Evolutionary conservation across 2,888 invertebrate species (phyloP), one percentile per base, ranked within the genome.

Genomic region (Eremobia ochroleuca): DNA sequence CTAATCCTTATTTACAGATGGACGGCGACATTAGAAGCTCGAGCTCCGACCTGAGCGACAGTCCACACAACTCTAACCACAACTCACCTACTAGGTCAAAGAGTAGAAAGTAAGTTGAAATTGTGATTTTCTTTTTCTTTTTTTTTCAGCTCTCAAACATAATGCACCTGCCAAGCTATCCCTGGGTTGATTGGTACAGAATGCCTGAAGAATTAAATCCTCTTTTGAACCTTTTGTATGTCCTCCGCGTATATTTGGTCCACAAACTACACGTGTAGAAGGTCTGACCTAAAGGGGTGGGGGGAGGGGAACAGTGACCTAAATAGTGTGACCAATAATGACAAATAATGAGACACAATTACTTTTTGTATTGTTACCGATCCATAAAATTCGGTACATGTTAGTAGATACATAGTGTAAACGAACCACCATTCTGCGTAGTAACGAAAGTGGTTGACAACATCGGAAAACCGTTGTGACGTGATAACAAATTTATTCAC

Each of bases 11-110:
- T 87, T 86, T 88, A 0, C 97, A 98, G 98, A 98, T 99, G 98
- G 98, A 98, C 87, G 98, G 98, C 25, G 99, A 99, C 94, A 98
- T 98, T 82, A 97, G 99, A 82, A 98, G 98, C 90, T 98, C 98
- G 76, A 98, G 98, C 89, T 98, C 98, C 58, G 98, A 98, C 79
- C 93, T 98, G 86, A 98, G 98, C 71, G 98, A 98, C 87, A 97
- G 97, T 86, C 97, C 97, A 0, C 93, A 93, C 66, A 94, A 93
- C 78, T 96, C 96, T 3, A 94, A 93, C 81, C 92, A 95, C 89
- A 92, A 89, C 82, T 93, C 96, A n/a, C 96, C 96, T 1, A 91
- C 87, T 58, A 89, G 92, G 77, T 85, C 85, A 9, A 92, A 93
- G 77, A 93, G 92, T 85, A 95, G 95, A 92, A 96, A 95, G 95